A percentile compares a stretch with the other conserved stretches of the same genome.
phyloP scores from a whole-genome alignment of 2,888 invertebrate species.

The Hesperia comma region DNA sequence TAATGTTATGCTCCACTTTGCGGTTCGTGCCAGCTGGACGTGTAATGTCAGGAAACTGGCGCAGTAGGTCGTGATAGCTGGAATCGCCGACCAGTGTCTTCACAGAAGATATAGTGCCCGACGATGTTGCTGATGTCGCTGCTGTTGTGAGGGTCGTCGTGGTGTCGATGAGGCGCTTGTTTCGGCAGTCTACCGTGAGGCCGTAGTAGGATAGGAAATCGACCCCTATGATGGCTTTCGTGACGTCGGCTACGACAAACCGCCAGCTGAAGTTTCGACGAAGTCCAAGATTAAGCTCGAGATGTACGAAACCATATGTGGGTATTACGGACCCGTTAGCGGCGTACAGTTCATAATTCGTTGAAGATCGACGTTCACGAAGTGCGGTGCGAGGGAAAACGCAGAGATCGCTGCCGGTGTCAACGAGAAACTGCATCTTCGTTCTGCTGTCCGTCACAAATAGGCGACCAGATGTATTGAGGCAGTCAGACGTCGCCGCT shows the following conservation, averaged over 20 bases:
- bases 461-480: no score
- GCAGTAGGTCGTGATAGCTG: not conserved
- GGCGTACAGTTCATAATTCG: constrained; percentile 15
- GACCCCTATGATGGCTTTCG: no score
- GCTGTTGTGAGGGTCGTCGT: not conserved
- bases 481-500: no score
- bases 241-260: constrained; percentile 25
- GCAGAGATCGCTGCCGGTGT: constrained; percentile 37
- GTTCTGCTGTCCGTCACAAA: not conserved
- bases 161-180: not conserved
- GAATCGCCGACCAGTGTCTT: constrained; percentile 4
- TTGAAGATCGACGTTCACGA: not conserved
- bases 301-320: constrained; percentile 12
- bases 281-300: constrained; percentile 28
- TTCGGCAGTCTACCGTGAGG: not conserved
- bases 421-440: constrained; percentile 29
- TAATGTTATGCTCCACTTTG: not conserved
- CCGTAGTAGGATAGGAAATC: no score
- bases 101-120: not conserved
- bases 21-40: not conserved
- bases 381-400: constrained; percentile 13
- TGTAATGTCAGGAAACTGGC: not conserved
- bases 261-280: constrained; percentile 29
- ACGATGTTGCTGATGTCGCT: not conserved
- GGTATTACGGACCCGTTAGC: constrained; percentile 25